Evolutionary conservation across 2,797 vertebrate genomes (phyloP).

Genomic region (Esox masquinongy): DNA sequence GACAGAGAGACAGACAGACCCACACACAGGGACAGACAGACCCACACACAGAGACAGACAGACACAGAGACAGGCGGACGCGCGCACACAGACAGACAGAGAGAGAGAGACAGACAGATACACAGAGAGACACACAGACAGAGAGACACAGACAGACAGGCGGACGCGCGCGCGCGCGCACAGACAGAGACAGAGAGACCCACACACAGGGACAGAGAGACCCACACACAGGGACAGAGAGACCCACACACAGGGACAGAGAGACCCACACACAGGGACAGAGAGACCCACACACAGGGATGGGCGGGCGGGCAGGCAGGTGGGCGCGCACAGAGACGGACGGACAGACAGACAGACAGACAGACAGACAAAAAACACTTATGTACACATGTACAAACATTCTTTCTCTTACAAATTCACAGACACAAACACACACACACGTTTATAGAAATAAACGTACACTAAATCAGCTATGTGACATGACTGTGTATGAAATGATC

Average conservation of each 20-base stretch:
- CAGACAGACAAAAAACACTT: not conserved
- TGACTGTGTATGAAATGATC: constrained; percentile 5
- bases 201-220: too few species aligned
- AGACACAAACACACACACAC: constrained; percentile 18
- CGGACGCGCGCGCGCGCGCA: too few species aligned
- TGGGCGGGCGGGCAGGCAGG: too few species aligned
- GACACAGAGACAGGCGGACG: not conserved
- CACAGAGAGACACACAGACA: too few species aligned
- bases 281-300: not conserved
- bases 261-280: too few species aligned
- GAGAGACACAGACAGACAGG: too few species aligned
- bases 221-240: too few species aligned
- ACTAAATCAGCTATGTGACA: not conserved
- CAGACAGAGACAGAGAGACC: too few species aligned
- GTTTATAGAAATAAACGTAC: not conserved
- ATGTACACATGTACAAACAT: constrained; percentile 19
- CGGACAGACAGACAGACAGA: not conserved
- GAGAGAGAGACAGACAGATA: not conserved
- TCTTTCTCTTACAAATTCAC: not conserved
- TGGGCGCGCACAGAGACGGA: too few species aligned
- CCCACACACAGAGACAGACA: constrained; percentile 8
- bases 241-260: too few species aligned
- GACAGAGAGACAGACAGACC: too few species aligned
- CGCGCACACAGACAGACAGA: not conserved
- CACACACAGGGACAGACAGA: too few species aligned